Evolutionary conservation across 2,113 vertebrate species (phyloP).

Genomic region (Gobio gobio): DNA sequence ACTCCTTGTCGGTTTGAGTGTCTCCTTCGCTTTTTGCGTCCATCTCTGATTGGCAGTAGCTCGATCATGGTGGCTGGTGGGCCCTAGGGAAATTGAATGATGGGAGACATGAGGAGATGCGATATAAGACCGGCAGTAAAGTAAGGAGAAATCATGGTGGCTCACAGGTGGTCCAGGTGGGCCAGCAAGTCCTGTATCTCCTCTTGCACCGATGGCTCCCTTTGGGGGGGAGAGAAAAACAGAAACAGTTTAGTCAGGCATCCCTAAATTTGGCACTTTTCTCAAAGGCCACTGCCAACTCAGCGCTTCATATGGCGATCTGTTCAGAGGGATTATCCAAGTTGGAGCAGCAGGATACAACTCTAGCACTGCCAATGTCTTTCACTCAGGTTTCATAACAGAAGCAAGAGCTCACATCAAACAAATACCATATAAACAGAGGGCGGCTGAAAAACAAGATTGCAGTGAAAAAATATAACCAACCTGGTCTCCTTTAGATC

Average conservation of each 20-base stretch:
- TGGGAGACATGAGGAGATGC: background rate
- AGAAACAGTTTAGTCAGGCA: conserved; percentile 30
- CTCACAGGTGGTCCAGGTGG: conserved; percentile 59
- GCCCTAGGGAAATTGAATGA: conserved; percentile 76
- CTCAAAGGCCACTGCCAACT: conserved; percentile 11
- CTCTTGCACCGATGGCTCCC: conserved; percentile 54
- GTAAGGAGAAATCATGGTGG: background rate
- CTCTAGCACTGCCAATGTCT: conserved; percentile 17
- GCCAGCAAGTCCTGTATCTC: conserved; percentile 58
- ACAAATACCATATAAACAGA: conserved; percentile 32
- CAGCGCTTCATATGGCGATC: conserved; percentile 20
- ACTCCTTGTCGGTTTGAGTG: conserved; percentile 51
- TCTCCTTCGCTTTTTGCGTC: conserved; percentile 72
- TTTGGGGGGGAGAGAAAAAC: conserved; percentile 17
- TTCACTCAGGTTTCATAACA: conserved; percentile 33
- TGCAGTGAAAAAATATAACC: conserved; percentile 64
- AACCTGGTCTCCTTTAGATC: conserved; percentile 87
- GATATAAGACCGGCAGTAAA: background rate
- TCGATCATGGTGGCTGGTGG: conserved; percentile 73
- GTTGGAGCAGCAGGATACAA: conserved; percentile 27
- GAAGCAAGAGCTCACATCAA: background rate
- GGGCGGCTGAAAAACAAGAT: conserved; percentile 46
- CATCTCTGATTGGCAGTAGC: conserved; percentile 73
- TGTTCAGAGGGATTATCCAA: conserved; percentile 42
- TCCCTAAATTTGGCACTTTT: conserved; percentile 7